phyloP scores from a whole-genome alignment of 2,888 invertebrate species.

The Tridacna crocea region DNA sequence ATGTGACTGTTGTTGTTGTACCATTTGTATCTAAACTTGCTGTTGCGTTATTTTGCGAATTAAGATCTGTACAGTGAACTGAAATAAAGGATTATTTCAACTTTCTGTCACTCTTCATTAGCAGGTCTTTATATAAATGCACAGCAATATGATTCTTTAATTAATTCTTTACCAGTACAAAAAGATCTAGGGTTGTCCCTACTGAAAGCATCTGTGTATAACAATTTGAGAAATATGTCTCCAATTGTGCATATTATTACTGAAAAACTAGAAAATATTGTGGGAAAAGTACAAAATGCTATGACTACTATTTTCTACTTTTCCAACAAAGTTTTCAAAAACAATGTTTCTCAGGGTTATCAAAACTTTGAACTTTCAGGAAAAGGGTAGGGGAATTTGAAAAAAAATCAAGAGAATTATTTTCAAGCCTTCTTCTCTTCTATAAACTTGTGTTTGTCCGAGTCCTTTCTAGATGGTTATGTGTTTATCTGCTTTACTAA shows the following conservation, averaged over 20 bases:
- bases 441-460: too few relatives aligned
- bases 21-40: background rate
- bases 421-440: too few relatives aligned
- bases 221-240: background rate
- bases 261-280: background rate
- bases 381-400: too few relatives aligned
- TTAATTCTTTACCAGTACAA: background rate
- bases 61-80: slow-evolving; percentile 3
- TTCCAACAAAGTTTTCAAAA: background rate
- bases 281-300: background rate
- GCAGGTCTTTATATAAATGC: background rate
- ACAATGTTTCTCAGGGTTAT: too few relatives aligned
- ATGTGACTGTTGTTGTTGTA: slow-evolving; percentile 8
- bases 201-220: background rate
- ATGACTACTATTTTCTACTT: background rate
- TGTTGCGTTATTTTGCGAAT: background rate
- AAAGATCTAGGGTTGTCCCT: background rate
- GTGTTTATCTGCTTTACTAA: too few relatives aligned
- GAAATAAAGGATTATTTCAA: background rate
- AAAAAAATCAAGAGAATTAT: too few relatives aligned
- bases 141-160: background rate
- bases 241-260: background rate
- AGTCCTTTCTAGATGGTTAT: too few relatives aligned
- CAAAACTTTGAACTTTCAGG: too few relatives aligned
- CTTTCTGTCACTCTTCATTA: background rate